Evolutionary conservation across 1,140 invertebrate genomes (phyloP), one percentile per base, ranked within the genome.

Genomic region (Megathymus violae): DNA sequence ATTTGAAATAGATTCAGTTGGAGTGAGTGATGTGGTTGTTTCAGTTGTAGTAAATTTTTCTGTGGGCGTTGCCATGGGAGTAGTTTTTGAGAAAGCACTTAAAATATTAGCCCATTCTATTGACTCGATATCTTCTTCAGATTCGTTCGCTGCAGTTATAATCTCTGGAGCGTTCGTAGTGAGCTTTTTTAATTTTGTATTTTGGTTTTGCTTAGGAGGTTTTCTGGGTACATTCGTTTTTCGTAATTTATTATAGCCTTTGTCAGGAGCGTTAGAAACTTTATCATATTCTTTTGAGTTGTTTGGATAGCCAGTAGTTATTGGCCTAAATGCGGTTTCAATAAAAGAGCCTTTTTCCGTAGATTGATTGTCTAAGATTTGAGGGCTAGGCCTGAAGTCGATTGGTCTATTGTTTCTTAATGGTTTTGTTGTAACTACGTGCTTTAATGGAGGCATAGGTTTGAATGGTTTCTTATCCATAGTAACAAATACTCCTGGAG

Each of bases 391-490:
- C 50, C 88, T 61, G 50, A 91, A 91, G 60, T 91, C 88, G 22
- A 69, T 67, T 4, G 85, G 84, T 46, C 54, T 80, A 31, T 67
- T 65, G 11, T 71, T 56, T 69, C 69, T 74, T 9, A 70, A 48
- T n/a, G 71, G 75, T 47, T 89, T 89, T 4, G 69, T 41, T 1
- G 58, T 46, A n/a, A 81, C 74, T 7, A 67, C 31, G 2, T 68
- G 50, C 64, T 87, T 89, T 41, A 91, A 48, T 7, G 88, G 88
- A n/a, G 88, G 88, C 79, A 91, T 79, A 1, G 88, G 88, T 51
- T 89, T 91, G 36, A 91, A 91, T n/a, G 88, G 85, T 44, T 91
- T 91, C 47, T 89, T 91, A 58, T 91, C 88, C 88, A 89, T 88
- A 4, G 84, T 88, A 1, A 85, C 82, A 43, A 91, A 91, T 1